phyloP scores from a whole-genome alignment of 1,140 invertebrate species.

The Teleopsis dalmanni region DNA sequence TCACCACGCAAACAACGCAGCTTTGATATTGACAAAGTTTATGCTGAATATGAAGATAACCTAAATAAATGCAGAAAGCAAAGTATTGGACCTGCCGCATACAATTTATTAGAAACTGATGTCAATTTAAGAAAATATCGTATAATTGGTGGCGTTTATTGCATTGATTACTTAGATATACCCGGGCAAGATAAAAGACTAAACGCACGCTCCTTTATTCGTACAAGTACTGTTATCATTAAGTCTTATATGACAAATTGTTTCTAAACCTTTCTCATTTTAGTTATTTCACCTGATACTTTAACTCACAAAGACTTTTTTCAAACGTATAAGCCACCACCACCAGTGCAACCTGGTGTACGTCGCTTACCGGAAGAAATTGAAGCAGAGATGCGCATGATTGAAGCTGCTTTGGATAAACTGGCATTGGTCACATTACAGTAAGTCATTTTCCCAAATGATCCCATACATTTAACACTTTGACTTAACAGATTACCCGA shows the following conservation, averaged over 20 bases:
- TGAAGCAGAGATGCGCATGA: constrained; percentile 66
- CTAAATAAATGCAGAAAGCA: constrained; percentile 35
- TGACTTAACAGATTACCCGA: constrained; percentile 50
- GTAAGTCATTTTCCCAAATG: constrained; percentile 46
- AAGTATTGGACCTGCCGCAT: constrained; percentile 33
- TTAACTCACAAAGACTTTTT: constrained; percentile 60
- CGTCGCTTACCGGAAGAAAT: constrained; percentile 70
- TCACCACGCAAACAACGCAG: constrained; percentile 23
- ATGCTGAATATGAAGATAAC: constrained; percentile 42
- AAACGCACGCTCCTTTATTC: constrained; percentile 37
- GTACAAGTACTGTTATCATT: constrained; percentile 27
- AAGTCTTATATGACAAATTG: not conserved
- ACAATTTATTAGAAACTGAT: constrained; percentile 46
- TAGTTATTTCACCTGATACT: constrained; percentile 60
- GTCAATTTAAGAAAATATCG: constrained; percentile 59
- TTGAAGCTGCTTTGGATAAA: constrained; percentile 66
- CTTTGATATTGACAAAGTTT: constrained; percentile 39
- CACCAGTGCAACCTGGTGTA: constrained; percentile 55
- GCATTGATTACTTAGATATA: constrained; percentile 56
- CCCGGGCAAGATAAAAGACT: constrained; percentile 53
- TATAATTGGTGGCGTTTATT: constrained; percentile 58
- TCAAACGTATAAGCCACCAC: constrained; percentile 61
- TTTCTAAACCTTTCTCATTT: not conserved
- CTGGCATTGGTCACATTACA: constrained; percentile 61
- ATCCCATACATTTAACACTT: not conserved